A percentile compares a stretch with the other conserved stretches of the same genome.
phyloP scores from a whole-genome alignment of 2,113 vertebrate species.

The Heterochromis multidens region DNA sequence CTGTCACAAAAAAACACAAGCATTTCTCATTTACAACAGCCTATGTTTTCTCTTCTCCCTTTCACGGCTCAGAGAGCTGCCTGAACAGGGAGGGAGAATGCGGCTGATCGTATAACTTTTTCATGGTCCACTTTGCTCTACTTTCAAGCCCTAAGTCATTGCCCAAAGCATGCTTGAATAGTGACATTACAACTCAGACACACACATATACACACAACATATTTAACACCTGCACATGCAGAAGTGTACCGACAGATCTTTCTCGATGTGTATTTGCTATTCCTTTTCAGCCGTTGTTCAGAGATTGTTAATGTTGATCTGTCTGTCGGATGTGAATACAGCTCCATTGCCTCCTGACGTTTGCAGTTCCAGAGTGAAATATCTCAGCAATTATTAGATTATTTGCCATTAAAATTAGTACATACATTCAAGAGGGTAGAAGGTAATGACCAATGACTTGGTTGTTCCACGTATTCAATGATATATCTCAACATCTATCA shows the following conservation, averaged over 20 bases:
- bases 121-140: conserved; percentile 62
- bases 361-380: not conserved
- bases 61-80: conserved; percentile 64
- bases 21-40: conserved; percentile 64
- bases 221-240: not conserved
- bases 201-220: not conserved
- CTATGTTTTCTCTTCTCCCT: conserved; percentile 55
- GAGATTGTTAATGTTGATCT: not conserved
- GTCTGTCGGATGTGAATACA: not conserved
- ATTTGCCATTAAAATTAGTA: not conserved
- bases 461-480: not conserved
- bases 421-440: not conserved
- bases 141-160: conserved; percentile 40
- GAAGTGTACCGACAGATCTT: not conserved
- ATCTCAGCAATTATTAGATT: not conserved
- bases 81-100: conserved; percentile 22
- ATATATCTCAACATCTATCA: not conserved
- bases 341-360: not conserved
- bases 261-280: not conserved
- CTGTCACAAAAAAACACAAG: conserved; percentile 7
- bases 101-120: conserved; percentile 50
- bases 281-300: not conserved
- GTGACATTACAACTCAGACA: not conserved
- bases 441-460: not conserved
- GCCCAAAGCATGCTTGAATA: conserved; percentile 42